Evolutionary conservation across 2,113 vertebrate genomes (phyloP), one percentile per base, ranked within the genome.

Genomic region (Spilogale gracilis): DNA sequence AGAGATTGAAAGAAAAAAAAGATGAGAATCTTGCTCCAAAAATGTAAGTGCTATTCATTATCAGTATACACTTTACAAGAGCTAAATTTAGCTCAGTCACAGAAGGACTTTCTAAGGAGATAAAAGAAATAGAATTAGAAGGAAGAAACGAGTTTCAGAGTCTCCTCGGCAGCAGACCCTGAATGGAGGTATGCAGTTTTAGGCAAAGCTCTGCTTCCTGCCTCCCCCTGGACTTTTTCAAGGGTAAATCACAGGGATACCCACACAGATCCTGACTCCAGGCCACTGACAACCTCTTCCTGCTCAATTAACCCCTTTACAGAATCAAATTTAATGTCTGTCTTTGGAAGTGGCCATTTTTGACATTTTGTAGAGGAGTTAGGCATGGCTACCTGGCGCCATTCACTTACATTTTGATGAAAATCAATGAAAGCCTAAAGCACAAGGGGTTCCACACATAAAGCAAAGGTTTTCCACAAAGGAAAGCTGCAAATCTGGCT

Each of bases 151-250:
- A 48, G 2, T 10, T 17, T 9, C 6, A 7, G 10, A 9, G 43
- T 52, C 27, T 6, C 1, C 14, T 9, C 11, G 25, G 38, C 5
- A 9, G 3, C 9, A 1, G 13, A 61, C 6, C 20, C 11, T 25
- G 3, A 3, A 16, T 0, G 10, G 1, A 10, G 4, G 25, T 0
- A 6, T 3, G 61, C 21, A 6, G 5, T 2, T 6, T 10, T 2
- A 5, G 54, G 25, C 48, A 6, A 5, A 30, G 38, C 1, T 7
- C 5, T 11, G 45, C 43, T 58, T 25, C 21, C 17, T 16, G 48
- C 21, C 23, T 9, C 13, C 0, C 9, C 8, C 16, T 17, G 76
- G 25, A 25, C 11, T 3, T 67, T 25, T 6, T 65, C 50, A 16
- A 23, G 48, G 10, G 8, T 0, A 8, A 11, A 21, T 30, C 17